A percentile compares a stretch with the other conserved stretches of the same genome.
phyloP scores from a whole-genome alignment of 2,888 invertebrate genomes.

The Trissoscelio sp. region DNA sequence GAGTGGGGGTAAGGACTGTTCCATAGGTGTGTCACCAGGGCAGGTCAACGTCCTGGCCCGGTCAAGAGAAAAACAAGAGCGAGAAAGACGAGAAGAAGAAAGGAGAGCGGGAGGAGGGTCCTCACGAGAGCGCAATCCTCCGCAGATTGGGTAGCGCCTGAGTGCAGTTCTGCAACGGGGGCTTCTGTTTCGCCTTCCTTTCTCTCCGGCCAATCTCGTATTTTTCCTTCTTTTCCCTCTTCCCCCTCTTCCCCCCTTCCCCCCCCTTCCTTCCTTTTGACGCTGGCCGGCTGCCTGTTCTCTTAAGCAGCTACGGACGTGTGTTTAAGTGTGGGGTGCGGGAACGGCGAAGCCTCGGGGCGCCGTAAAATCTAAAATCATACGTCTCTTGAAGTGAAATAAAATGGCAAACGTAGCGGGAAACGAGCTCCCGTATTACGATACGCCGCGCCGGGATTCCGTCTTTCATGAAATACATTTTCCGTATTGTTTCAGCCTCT shows the following conservation, averaged over 20 bases:
- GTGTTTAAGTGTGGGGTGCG: slow-evolving; percentile 26
- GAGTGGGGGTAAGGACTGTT: slow-evolving; percentile 78
- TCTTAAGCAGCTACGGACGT: slow-evolving; percentile 46
- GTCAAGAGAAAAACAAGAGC: slow-evolving; percentile 51
- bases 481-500: slow-evolving; percentile 72
- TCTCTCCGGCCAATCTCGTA: slow-evolving; percentile 61
- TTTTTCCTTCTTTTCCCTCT: slow-evolving; percentile 33
- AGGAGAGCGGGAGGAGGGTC: slow-evolving; percentile 56
- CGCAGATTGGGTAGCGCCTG: slow-evolving; percentile 76
- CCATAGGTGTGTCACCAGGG: slow-evolving; percentile 83
- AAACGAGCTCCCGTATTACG: slow-evolving; percentile 75
- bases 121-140: slow-evolving; percentile 75
- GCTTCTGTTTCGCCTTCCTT: slow-evolving; percentile 69
- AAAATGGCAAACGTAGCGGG: slow-evolving; percentile 81
- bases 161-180: slow-evolving; percentile 75
- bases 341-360: slow-evolving; percentile 63
- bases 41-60: slow-evolving; percentile 83
- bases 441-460: slow-evolving; percentile 49
- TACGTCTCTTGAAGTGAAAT: slow-evolving; percentile 79
- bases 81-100: slow-evolving; percentile 64
- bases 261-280: slow-evolving; percentile 28
- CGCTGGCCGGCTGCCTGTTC: slow-evolving; percentile 43
- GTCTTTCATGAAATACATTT: slow-evolving; percentile 73
- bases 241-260: not conserved
- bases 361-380: slow-evolving; percentile 76